phyloP scores from a whole-genome alignment of 1,140 invertebrate species.

The Polyergus mexicanus region DNA sequence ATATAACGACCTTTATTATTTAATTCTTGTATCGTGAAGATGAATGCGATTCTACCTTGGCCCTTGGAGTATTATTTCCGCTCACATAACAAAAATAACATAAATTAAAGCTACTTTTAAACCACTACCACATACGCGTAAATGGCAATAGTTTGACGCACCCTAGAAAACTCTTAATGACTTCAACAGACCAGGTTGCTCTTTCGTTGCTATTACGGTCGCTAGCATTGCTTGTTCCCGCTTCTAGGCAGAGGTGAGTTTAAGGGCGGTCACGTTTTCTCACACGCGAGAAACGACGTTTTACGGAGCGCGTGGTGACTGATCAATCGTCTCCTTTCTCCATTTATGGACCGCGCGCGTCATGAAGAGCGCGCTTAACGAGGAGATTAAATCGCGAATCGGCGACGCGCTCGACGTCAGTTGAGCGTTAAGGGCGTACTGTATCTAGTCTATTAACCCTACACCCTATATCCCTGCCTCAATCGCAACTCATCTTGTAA shows the following conservation, averaged over 20 bases:
- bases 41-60: neutral
- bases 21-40: too few species aligned
- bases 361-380: neutral
- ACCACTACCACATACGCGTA: too few species aligned
- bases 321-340: slow-evolving; percentile 62
- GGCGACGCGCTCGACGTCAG: neutral
- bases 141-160: too few species aligned
- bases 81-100: too few species aligned
- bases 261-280: slow-evolving; percentile 40
- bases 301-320: slow-evolving; percentile 21
- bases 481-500: neutral
- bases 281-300: slow-evolving; percentile 42
- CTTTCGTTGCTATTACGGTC: neutral
- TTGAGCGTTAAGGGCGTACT: neutral
- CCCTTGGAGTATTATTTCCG: neutral
- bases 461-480: neutral
- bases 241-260: neutral
- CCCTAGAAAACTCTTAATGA: neutral
- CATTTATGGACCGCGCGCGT: slow-evolving; percentile 60
- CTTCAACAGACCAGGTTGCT: too few species aligned
- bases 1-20: too few species aligned
- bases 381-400: slow-evolving; percentile 1
- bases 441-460: neutral
- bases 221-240: neutral
- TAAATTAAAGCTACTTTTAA: too few species aligned